Evolutionary conservation across 2,888 invertebrate genomes (phyloP), one percentile per base, ranked within the genome.

Genomic region (Andrena praecox): DNA sequence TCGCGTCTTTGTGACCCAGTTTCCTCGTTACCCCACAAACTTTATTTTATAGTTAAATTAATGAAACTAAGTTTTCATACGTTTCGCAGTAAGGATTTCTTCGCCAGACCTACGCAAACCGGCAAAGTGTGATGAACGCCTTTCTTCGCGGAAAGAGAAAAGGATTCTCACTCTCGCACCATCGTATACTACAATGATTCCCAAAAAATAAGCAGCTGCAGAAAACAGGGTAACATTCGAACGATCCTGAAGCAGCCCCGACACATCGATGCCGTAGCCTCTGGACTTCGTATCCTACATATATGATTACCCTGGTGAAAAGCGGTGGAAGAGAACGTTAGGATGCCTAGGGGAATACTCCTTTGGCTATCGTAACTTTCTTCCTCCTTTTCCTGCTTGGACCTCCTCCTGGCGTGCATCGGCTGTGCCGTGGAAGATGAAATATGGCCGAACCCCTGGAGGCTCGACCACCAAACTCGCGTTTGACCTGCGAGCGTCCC

Each of bases 261-360:
- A n/a, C 69, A 69, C 52, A 67, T 78, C 75, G 64, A 74, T 75
- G 27, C 62, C 20, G 8, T 33, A 50, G 70, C 62, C 69, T 42
- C 63, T 27, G 74, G 56, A 67, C 66, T 27, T 50, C 29, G 68
- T 69, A 63, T 31, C 64, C 59, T 71, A 77, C 80, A 86, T 86
- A 79, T 69, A 76, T 75, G 84, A 82, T 78, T 85, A 76, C 74
- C 76, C 64, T 64, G 27, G 72, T 42, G 72, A 62, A 71, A 85
- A 75, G 73, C 68, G 62, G 60, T 33, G 72, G 71, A 63, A 42
- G 78, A 77, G 73, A 72, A 68, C 66, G 78, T 78, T 79, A 84
- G 80, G 72, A 63, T 62, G 66, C 77, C 74, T 54, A 50, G 52
- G 82, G 80, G 81, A 82, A 85, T 89, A 85, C 82, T 78, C 80